Base-by-base conservation (phyloP, 2,888 invertebrate species). In the Drosophila diplacantha region DNA sequence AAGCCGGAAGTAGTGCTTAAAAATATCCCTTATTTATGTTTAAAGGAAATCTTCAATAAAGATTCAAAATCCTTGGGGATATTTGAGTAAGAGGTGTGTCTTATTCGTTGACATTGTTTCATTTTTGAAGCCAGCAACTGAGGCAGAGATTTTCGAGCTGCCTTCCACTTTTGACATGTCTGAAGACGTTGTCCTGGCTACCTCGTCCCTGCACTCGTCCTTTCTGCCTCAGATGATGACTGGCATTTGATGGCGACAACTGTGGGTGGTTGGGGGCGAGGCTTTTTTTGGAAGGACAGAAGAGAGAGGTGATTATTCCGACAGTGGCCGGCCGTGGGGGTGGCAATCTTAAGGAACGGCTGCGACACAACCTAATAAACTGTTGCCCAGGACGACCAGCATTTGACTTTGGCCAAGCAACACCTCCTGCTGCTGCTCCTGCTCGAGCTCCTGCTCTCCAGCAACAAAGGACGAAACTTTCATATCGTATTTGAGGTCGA, bases 301-400 rank as follows among this genome's bases (percentile, higher is more conserved):
- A n/a, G 43, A 32, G 44, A 41, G 20, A 20, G 35, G 31, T 29
- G 44, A 31, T 46, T 46, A 46, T 46, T 9, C 44, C 31, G 14
- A 14, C 14, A 20, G 8, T 26, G 41, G 14, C 20, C 29, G 9
- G 12, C 39, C 12, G 24, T 39, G 39, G 31, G 46, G 22, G 44
- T 38, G 64, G 65, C 62, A 78, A 81, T 81, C 78, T 81, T 75
- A 74, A 74, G 78, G 74, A 81, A 75, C 51, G 72, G 68, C 80
- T 74, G 76, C 75, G 78, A 77, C 75, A 72, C 74, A 81, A 72
- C 78, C 75, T 81, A 80, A 80, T 79, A 81, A 80, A 81, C 69
- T 67, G 82, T 80, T 81, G 80, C 72, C 82, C 70, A 47, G 72
- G 73, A 73, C 79, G 63, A 72, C 81, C 37, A 46, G 43, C 37